phyloP scores from a whole-genome alignment of 2,888 invertebrate genomes.

The Tetranychus piercei region DNA sequence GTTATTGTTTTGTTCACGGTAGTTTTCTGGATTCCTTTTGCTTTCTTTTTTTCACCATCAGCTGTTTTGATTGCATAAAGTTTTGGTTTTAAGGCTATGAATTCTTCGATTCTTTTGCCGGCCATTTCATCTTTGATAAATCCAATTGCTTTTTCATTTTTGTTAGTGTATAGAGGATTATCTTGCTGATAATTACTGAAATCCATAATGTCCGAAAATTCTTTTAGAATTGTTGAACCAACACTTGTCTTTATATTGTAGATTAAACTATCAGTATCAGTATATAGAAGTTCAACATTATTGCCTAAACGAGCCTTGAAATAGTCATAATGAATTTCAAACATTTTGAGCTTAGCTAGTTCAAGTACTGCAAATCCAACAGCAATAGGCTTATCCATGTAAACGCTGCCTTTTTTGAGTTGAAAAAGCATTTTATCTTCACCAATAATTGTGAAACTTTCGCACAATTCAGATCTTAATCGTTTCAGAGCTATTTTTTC shows the following conservation, averaged over 20 bases:
- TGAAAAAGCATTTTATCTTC: slow-evolving; percentile 14
- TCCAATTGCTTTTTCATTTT: neutral
- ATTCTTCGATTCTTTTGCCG: neutral
- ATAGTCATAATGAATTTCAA: neutral
- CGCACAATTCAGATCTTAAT: slow-evolving; percentile 18
- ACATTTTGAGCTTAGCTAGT: slow-evolving; percentile 25
- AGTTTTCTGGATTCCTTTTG: neutral
- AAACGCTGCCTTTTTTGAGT: slow-evolving; percentile 15
- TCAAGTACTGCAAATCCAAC: slow-evolving; percentile 21
- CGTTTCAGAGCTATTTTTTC: slow-evolving; percentile 13
- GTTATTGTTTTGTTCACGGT: neutral
- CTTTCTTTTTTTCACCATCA: neutral
- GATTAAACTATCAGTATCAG: slow-evolving; percentile 4
- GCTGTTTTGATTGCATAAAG: neutral
- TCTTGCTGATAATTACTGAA: neutral
- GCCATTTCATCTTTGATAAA: neutral
- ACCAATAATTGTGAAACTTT: slow-evolving; percentile 2
- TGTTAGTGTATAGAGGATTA: neutral
- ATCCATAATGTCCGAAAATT: neutral
- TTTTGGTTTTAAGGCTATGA: neutral
- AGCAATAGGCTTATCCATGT: slow-evolving; percentile 18
- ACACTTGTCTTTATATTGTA: neutral
- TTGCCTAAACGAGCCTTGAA: neutral
- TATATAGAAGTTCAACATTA: neutral
- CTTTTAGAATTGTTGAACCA: neutral